Base-by-base conservation (phyloP, 2,888 invertebrate genomes). In the Merodon equestris region DNA sequence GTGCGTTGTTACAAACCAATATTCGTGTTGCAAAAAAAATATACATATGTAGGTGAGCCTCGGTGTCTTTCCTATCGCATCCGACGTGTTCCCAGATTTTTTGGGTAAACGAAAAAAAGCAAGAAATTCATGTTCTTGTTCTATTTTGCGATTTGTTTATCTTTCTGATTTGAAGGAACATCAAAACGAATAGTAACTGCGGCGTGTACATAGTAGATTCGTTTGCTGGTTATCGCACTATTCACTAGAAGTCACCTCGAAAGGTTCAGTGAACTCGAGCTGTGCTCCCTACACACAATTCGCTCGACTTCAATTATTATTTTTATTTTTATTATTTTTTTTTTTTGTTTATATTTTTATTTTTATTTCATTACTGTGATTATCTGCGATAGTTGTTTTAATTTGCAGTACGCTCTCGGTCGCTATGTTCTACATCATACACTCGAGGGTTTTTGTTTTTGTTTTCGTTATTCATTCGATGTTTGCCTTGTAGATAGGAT, bases 381-480 rank as follows among this genome's bases (percentile, higher is more conserved):
- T 79, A 74, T 70, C 74, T 79, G 68, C 74, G 68, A 79, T 79
- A 74, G 79, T 74, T 79, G 74, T 79, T 74, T 79, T 74, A 79
- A 79, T 79, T 79, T 79, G 79, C 58, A 60, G 68, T 27, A 27
- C 40, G 45, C 63, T 56, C 10, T 61, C 14, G 17, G 19, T 38
- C 27, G 27, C 7, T 27, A 36, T 42, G 12, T 67, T 19, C 27
- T 27, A 27, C 27, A 4, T 4, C 7, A 7, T 7, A 2, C 27
- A 27, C 3, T 27, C 27, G 19, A 40, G 19, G 53, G 56, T 19
- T 18, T 42, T 42, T 34, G 40, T 53, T 40, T 54, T 40, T 44
- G 56, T 56, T 38, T 44, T 53, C 44, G 54, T 17, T 44, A 36
- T 27, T 15, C 40, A 12, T 64, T 40, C 66, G 64, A 47, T 72